Evolutionary conservation across 2,888 invertebrate genomes (phyloP), one percentile per base, ranked within the genome.

Genomic region (Cheilosia urbana): DNA sequence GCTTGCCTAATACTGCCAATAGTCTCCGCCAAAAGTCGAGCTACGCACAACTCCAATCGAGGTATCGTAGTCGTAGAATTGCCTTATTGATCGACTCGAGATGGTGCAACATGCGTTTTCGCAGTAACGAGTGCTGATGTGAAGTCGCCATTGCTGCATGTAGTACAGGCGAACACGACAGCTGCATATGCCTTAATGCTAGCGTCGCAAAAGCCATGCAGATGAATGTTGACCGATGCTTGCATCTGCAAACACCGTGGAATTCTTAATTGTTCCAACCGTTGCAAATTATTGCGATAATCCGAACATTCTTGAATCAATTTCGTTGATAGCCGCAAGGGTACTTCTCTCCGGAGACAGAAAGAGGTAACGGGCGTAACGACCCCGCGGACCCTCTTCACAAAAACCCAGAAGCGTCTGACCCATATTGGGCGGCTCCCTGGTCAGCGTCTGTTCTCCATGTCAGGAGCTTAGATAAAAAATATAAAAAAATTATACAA

Each of bases 21-120:
- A 42, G 72, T 62, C 13, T 62, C 42, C 27, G 62, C 62, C 49
- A 62, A 62, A 0, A 62, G 51, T 72, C 72, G 72, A 27, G 72
- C 72, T 15, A 49, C 47, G 21, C 58, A 71, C 37, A 71, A 27
- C n/a, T 71, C 49, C 24, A 71, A 24, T 24, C 51, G 40, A 15
- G 42, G 51, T 72, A 62, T 62, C n/a, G 62, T 73, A 34, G 42
- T 63, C 11, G n/a, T 53, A 1, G 45, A 13, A 37, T 37, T 71
- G 24, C 71, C 71, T n/a, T 58, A 34, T 3, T 17, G 27, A 1
- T 71, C 47, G n/a, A n/a, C 11, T 47, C 58, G 71, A 24, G 34
- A 58, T 47, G 57, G 49, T 45, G 58, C 47, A 19, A 71, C 58
- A 11, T 47, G 57, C 0, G 47, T 47, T 58, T 58, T 71, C 13